Evolutionary conservation across 2,797 vertebrate species (phyloP).

Genomic region (Tiaroga cobitis): DNA sequence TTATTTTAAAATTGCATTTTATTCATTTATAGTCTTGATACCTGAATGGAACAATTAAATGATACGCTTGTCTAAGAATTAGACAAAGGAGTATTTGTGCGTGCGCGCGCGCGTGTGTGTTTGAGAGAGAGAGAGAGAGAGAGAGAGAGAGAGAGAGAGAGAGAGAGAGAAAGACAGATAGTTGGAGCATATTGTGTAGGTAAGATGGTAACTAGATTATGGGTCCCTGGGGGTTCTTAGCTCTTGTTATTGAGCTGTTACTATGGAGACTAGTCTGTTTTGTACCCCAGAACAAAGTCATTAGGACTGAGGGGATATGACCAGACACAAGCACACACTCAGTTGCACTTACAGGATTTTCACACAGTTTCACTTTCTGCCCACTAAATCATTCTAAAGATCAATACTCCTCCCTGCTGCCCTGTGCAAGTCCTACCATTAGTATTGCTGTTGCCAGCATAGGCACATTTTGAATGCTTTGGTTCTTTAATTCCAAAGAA

Average conservation of each 20-base stretch:
- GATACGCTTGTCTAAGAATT: neutral
- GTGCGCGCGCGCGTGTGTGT: neutral
- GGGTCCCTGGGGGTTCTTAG: neutral
- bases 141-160: neutral
- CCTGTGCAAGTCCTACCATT: slow-evolving; percentile 2
- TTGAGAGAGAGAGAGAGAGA: neutral
- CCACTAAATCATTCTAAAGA: slow-evolving; percentile 46
- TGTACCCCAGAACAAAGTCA: slow-evolving; percentile 1
- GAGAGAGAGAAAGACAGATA: neutral
- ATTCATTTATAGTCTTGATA: neutral
- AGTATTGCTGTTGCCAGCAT: neutral
- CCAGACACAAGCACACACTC: neutral
- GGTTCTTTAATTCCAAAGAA: neutral
- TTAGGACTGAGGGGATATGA: slow-evolving; percentile 25
- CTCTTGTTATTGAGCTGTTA: slow-evolving; percentile 13
- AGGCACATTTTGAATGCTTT: neutral
- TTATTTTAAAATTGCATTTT: neutral
- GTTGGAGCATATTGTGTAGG: neutral
- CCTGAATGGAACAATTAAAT: neutral
- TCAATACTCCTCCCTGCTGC: slow-evolving; percentile 25
- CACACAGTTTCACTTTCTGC: slow-evolving; percentile 23
- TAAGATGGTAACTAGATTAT: neutral
- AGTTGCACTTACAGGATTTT: neutral
- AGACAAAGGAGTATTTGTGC: neutral
- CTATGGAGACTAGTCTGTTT: neutral